phyloP scores from a whole-genome alignment of 1,140 invertebrate genomes.

The Grapholita molesta region DNA sequence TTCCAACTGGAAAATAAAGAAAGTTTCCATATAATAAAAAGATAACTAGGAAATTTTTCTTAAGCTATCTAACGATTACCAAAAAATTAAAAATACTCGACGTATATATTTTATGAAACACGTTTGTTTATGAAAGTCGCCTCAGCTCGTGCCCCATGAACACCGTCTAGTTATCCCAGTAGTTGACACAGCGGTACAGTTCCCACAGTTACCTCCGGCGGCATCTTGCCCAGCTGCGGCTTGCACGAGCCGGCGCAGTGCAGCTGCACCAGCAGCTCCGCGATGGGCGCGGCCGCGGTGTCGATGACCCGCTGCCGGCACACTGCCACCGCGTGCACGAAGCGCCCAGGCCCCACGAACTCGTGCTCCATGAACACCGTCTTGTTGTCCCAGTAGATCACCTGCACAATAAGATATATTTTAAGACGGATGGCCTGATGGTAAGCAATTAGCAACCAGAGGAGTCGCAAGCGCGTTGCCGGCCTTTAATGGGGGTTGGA shows the following conservation, averaged over 20 bases:
- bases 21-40: neutral
- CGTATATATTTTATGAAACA: too few species aligned
- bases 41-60: too few species aligned
- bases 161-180: too few species aligned
- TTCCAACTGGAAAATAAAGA: slow-evolving; percentile 60
- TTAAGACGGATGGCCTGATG: neutral
- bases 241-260: slow-evolving; percentile 83
- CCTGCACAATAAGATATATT: slow-evolving; percentile 42
- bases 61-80: too few species aligned
- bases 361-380: slow-evolving; percentile 92
- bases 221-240: slow-evolving; percentile 83
- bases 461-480: too few species aligned
- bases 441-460: too few species aligned
- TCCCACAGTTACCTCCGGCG: slow-evolving; percentile 80
- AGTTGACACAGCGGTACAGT: too few species aligned
- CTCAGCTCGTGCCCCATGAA: too few species aligned
- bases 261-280: slow-evolving; percentile 80
- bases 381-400: slow-evolving; percentile 90
- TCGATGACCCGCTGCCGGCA: slow-evolving; percentile 87
- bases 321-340: slow-evolving; percentile 89
- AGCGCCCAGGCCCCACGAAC: slow-evolving; percentile 88
- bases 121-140: too few species aligned
- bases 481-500: too few species aligned
- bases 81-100: too few species aligned
- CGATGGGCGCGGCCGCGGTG: slow-evolving; percentile 83